Evolutionary conservation across 2,888 invertebrate species (phyloP).

Genomic region (Augiades crinisus): DNA sequence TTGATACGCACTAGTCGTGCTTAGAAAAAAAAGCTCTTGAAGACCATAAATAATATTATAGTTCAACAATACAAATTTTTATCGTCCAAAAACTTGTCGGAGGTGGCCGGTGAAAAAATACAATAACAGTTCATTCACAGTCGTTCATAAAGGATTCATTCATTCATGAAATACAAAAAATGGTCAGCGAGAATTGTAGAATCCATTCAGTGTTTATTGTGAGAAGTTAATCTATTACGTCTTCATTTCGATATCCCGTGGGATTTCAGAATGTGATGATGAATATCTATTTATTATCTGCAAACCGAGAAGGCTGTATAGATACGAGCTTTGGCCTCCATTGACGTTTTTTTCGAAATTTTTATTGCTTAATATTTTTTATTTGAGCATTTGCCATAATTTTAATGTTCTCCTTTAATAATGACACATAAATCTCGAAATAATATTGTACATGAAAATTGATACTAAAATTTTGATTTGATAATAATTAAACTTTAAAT

Average conservation of each 20-base stretch:
- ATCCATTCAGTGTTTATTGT: slow-evolving; percentile 44
- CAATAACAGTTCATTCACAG: slow-evolving; percentile 35
- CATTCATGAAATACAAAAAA: slow-evolving; percentile 58
- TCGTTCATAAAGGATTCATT: slow-evolving; percentile 51
- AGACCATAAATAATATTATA: slow-evolving; percentile 67
- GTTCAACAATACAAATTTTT: slow-evolving; percentile 75
- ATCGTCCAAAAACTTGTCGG: slow-evolving; percentile 52
- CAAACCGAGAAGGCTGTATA: slow-evolving; percentile 35
- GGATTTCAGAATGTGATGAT: slow-evolving; percentile 57
- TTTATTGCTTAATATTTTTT: no score
- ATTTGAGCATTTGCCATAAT: neutral
- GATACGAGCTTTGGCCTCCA: slow-evolving; percentile 35
- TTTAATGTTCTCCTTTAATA: no score
- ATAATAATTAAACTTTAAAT: no score
- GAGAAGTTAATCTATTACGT: slow-evolving; percentile 59
- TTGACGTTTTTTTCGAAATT: slow-evolving; percentile 34
- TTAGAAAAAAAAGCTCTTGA: slow-evolving; percentile 42
- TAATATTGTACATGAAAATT: no score
- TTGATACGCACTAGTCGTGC: slow-evolving; percentile 29
- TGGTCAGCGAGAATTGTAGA: slow-evolving; percentile 39
- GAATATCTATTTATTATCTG: slow-evolving; percentile 50
- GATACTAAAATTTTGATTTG: no score
- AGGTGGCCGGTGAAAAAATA: slow-evolving; percentile 44
- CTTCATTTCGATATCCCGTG: slow-evolving; percentile 70
- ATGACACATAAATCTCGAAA: no score